Evolutionary conservation across 2,888 invertebrate genomes (phyloP).

Genomic region (Branchipolynoe longqiensis): DNA sequence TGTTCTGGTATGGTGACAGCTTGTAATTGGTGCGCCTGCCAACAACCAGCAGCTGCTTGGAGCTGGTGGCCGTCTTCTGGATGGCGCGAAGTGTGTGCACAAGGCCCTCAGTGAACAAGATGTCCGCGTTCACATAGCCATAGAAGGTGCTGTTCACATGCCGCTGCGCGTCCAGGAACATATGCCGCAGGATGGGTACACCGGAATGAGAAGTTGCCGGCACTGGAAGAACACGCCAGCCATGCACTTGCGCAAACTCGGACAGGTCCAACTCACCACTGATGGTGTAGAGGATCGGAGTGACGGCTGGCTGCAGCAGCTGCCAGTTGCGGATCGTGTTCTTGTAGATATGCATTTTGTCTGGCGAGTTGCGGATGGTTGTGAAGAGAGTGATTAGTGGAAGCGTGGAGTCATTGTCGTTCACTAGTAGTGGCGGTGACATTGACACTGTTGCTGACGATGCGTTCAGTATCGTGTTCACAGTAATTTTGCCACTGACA

Average conservation of each 20-base stretch:
- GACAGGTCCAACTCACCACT: constrained; percentile 50
- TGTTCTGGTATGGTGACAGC: background rate
- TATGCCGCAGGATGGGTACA: constrained; percentile 57
- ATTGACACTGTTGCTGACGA: too few species aligned
- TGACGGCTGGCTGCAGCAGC: constrained; percentile 27
- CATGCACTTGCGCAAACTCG: constrained; percentile 20
- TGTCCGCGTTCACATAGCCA: constrained; percentile 60
- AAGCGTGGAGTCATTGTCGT: too few species aligned
- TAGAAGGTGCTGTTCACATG: constrained; percentile 52
- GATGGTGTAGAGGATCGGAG: constrained; percentile 55
- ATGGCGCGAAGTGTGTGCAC: constrained; percentile 41
- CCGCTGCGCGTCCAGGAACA: constrained; percentile 60
- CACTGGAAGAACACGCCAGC: constrained; percentile 46
- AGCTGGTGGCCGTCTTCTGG: background rate
- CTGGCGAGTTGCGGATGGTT: constrained; percentile 38
- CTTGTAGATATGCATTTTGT: constrained; percentile 38
- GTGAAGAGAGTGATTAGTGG: constrained; percentile 53
- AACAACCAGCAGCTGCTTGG: constrained; percentile 58
- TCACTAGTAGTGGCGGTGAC: too few species aligned
- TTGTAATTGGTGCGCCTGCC: constrained; percentile 56
- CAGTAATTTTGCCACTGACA: too few species aligned
- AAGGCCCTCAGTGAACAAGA: constrained; percentile 53
- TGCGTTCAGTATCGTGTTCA: too few species aligned
- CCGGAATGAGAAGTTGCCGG: constrained; percentile 10
- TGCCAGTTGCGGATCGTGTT: constrained; percentile 59